These are phyloP conservation scores for Phocoena sinus DNA, from an alignment of 2,113 vertebrate species.

Conservation along the genomic window DNA sequence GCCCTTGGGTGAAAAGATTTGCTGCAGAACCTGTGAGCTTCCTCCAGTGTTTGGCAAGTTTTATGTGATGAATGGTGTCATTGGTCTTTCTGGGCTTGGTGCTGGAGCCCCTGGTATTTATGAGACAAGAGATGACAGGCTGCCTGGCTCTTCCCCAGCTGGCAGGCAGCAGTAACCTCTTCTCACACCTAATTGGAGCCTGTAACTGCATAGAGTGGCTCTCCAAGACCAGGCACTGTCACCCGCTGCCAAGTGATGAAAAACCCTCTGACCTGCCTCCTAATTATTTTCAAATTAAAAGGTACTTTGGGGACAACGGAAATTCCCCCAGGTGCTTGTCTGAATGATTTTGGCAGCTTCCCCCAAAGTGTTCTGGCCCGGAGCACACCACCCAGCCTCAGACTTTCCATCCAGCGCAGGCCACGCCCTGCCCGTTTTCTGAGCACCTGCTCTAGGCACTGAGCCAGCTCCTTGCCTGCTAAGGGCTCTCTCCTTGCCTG, in stretches of 20 bases:
- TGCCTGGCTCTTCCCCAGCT: conserved; percentile 21
- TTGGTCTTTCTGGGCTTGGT: background rate
- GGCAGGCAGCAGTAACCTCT: background rate
- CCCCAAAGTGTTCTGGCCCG: conserved; percentile 31
- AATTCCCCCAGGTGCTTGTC: conserved; percentile 53
- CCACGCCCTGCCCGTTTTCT: background rate
- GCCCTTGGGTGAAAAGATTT: background rate
- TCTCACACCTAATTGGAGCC: conserved; percentile 40
- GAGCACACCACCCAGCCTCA: conserved; percentile 20
- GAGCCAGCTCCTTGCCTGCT: background rate
- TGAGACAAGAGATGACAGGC: conserved; percentile 32
- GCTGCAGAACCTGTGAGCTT: background rate
- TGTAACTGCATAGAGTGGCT: background rate
- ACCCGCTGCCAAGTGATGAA: conserved; percentile 42
- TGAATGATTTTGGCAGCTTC: conserved; percentile 39
- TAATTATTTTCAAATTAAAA: conserved; percentile 63
- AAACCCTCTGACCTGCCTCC: conserved; percentile 29
- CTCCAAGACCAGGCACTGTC: background rate
- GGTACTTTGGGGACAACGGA: conserved; percentile 61
- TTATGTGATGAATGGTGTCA: background rate
- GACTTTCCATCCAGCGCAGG: conserved; percentile 29
- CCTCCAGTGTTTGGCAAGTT: background rate
- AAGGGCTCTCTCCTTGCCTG: no score
- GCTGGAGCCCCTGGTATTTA: background rate
- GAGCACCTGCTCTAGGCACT: background rate